Percentiles rank a stretch among this genome's conserved stretches.
These are phyloP conservation scores for Pogonophryne albipinna DNA, from an alignment of 2,797 vertebrate species.

Conservation along the genomic window DNA sequence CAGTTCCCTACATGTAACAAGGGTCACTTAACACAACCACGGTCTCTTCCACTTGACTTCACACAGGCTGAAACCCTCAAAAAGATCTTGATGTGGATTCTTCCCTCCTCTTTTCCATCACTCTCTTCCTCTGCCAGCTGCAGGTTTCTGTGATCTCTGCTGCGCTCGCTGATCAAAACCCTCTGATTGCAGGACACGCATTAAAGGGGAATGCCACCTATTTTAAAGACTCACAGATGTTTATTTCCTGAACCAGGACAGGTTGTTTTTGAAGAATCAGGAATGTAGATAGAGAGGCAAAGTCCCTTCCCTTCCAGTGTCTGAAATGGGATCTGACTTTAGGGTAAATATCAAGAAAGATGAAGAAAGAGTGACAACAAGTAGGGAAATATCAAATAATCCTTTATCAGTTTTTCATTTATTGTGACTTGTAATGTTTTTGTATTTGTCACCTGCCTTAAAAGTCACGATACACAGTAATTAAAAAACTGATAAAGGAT, in stretches of 20 bases:
- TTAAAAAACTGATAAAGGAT: too few species aligned
- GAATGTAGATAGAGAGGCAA: background rate
- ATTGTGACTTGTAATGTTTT: too few species aligned
- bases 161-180: slow-evolving; percentile 43
- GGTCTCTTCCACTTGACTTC: too few species aligned
- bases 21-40: background rate
- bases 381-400: too few species aligned
- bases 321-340: too few species aligned
- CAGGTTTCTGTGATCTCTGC: slow-evolving; percentile 40
- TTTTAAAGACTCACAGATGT: slow-evolving; percentile 40
- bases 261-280: background rate
- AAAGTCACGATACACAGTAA: too few species aligned
- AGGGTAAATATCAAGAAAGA: too few species aligned
- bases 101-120: slow-evolving; percentile 3
- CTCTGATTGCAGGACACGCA: slow-evolving; percentile 29
- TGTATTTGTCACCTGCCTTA: too few species aligned
- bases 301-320: too few species aligned
- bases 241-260: background rate
- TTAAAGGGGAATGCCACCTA: slow-evolving; percentile 25
- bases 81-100: background rate
- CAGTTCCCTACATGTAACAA: background rate
- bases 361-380: too few species aligned
- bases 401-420: too few species aligned
- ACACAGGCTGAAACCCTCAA: background rate
- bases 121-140: slow-evolving; percentile 42